Percentiles rank a stretch among this genome's conserved stretches.
Conservation (phyloP, 35 echinoderm and acorn worm species). For the Eucidaris tribuloides region DNA sequence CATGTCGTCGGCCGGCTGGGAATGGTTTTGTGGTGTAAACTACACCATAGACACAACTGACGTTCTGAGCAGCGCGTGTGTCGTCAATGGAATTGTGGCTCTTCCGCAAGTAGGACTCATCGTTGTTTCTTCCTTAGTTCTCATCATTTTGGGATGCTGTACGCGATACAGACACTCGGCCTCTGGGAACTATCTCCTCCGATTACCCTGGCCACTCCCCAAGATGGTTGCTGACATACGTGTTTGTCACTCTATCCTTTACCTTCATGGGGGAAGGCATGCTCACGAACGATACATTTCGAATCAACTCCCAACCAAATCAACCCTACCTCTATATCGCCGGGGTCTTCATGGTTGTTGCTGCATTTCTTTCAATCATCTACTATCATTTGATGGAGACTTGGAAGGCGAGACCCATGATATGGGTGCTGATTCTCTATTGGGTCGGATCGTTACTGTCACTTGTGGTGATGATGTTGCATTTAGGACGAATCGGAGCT, state of each 20-base stretch:
- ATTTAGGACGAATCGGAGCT: not conserved
- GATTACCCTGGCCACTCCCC: conserved; percentile 10
- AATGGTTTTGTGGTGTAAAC: conserved; percentile 41
- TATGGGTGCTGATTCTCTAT: conserved; percentile 14
- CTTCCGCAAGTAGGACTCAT: not conserved
- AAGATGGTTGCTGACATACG: conserved; percentile 9
- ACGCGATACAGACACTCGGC: not conserved
- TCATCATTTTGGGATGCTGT: not conserved
- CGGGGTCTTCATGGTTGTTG: not conserved
- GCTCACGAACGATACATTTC: conserved; percentile 32
- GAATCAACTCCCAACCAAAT: not conserved
- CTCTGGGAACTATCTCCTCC: not conserved
- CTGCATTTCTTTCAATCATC: conserved; percentile 9
- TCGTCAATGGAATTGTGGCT: not conserved
- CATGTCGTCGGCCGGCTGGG: no score
- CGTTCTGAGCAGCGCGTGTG: not conserved
- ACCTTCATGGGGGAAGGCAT: conserved; percentile 43
- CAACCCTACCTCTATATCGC: conserved; percentile 49
- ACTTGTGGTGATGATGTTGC: not conserved
- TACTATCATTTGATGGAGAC: conserved; percentile 62
- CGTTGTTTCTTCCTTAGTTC: not conserved
- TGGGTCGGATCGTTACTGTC: conserved; percentile 4
- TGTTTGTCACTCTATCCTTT: not conserved
- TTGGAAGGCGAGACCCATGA: conserved; percentile 32
- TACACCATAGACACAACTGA: not conserved